Percentiles rank a stretch among this genome's conserved stretches.
phyloP scores from a whole-genome alignment of 2,797 vertebrate genomes.

The Platalea minor region DNA sequence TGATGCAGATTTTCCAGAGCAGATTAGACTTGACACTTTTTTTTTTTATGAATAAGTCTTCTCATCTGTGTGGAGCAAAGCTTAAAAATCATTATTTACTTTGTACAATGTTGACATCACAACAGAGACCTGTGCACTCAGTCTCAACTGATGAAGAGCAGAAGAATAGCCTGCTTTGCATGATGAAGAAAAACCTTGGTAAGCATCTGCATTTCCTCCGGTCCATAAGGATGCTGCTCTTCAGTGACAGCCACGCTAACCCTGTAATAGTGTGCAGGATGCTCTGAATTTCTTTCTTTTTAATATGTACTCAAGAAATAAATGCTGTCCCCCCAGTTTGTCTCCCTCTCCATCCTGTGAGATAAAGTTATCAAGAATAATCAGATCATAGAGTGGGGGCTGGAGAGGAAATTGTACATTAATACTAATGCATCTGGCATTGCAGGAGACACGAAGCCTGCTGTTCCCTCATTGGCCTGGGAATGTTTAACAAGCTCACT shows the following conservation, averaged over 20 bases:
- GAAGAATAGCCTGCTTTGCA: neutral
- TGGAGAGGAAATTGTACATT: slow-evolving; percentile 16
- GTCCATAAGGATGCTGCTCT: neutral
- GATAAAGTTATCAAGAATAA: slow-evolving; percentile 51
- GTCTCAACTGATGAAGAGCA: neutral
- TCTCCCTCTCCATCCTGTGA: neutral
- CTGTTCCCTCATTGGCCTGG: slow-evolving; percentile 55
- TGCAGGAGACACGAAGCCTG: neutral
- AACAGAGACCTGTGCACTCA: neutral
- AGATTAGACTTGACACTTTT: neutral
- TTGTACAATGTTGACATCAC: neutral
- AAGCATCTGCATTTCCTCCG: neutral
- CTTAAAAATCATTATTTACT: slow-evolving; percentile 10
- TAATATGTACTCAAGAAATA: neutral
- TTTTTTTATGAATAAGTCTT: neutral
- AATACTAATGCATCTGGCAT: slow-evolving; percentile 1
- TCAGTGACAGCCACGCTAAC: neutral
- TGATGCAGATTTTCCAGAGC: neutral
- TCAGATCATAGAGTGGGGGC: neutral
- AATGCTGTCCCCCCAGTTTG: neutral
- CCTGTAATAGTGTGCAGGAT: neutral
- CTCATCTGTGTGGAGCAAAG: neutral
- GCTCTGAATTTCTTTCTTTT: neutral
- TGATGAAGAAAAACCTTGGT: neutral
- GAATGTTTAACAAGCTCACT: slow-evolving; percentile 55